Base-by-base conservation (phyloP, 2,113 vertebrate genomes). In the Genyomyrus donnyi region DNA sequence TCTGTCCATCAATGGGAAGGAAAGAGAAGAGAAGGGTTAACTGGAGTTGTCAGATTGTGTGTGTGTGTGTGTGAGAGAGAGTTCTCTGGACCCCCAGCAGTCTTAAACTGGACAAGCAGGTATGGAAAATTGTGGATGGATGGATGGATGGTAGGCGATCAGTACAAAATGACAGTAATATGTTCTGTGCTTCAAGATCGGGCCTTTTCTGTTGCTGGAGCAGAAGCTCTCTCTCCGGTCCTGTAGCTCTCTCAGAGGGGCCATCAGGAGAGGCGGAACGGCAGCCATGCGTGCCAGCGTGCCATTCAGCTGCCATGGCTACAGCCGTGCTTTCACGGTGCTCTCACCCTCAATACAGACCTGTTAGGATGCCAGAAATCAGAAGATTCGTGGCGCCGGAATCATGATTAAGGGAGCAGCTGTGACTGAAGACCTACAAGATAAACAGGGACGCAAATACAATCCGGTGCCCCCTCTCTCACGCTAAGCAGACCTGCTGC, bases 141-240 rank as follows among this genome's bases (percentile, higher is more conserved):
- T 13, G 58, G 21, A 62, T 66, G n/a, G 58, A 56, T 56, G 53
- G 19, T 56, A 86, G 52, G n/a, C 49, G 88, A 91, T 62, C 27
- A 70, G 3, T 31, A 88, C 91, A 91, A 92, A 87, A 53, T 5
- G 50, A 1, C 3, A 24, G 19, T 45, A n/a, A 15, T 21, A 58
- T 21, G 85, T 27, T 17, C 85, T 50, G 35, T 77, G 70, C 70
- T 5, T 74, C 66, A 74, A 15, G 27, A 74, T 4, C 13, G 27
- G 66, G 66, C 27, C 49, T 74, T 70, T 91, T 93, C 88, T 88
- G 52, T 88, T 42, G 85, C 91, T 46, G 88, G 74, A 90, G 92
- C 31, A 88, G 45, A 92, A 92, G 91, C 88, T 27, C 89, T 87
- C 70, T 92, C 92, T 92, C 92, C 88, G 92, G 85, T 94, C 92